Evolutionary conservation across 2,888 invertebrate species (phyloP).

Genomic region (Drosophila quasianomalipes): DNA sequence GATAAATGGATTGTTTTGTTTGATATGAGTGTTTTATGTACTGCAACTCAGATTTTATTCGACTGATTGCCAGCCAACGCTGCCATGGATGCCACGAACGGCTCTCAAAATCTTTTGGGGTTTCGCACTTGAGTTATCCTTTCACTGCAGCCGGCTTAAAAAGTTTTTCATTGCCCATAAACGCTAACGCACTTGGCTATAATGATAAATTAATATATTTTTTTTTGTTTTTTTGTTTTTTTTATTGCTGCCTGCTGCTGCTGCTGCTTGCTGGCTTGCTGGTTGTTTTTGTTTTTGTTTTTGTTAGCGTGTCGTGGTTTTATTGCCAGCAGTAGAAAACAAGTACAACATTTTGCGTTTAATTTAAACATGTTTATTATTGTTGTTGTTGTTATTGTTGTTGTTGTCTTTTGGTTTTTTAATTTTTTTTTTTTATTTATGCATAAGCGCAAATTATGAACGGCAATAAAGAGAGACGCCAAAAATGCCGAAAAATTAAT

Average conservation of each 20-base stretch:
- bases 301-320: slow-evolving; percentile 46
- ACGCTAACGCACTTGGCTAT: slow-evolving; percentile 71
- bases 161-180: slow-evolving; percentile 73
- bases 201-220: slow-evolving; percentile 67
- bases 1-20: slow-evolving; percentile 15
- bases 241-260: slow-evolving; percentile 11
- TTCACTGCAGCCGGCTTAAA: slow-evolving; percentile 11
- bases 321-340: slow-evolving; percentile 52
- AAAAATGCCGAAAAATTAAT: slow-evolving; percentile 47
- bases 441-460: slow-evolving; percentile 71
- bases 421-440: slow-evolving; percentile 29
- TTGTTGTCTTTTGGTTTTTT: slow-evolving; percentile 3
- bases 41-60: slow-evolving; percentile 5
- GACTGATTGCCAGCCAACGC: background rate
- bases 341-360: slow-evolving; percentile 60
- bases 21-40: slow-evolving; percentile 39
- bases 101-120: slow-evolving; percentile 10
- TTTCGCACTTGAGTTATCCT: slow-evolving; percentile 33
- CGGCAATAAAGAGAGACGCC: slow-evolving; percentile 44
- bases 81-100: background rate
- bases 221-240: slow-evolving; percentile 41
- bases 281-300: background rate
- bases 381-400: background rate
- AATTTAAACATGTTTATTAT: slow-evolving; percentile 53
- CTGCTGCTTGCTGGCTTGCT: background rate